Evolutionary conservation across 2,797 vertebrate species (phyloP).

Genomic region (Merluccius polli): DNA sequence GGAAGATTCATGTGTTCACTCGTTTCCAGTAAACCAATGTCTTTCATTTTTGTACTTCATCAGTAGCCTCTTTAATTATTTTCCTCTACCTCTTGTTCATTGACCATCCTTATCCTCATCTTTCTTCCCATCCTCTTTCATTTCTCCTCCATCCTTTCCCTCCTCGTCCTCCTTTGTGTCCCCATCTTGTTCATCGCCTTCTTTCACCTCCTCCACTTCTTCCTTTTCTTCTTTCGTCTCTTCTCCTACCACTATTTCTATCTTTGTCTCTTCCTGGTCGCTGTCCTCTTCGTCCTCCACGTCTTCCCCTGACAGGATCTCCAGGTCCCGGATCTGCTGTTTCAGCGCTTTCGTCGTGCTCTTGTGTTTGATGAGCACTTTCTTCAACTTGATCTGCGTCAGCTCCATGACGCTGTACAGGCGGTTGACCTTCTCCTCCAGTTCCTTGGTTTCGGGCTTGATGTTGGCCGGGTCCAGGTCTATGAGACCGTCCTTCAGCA

Average conservation of each 20-base stretch:
- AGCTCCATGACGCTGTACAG: slow-evolving; percentile 80
- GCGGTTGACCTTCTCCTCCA: slow-evolving; percentile 83
- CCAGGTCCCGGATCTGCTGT: slow-evolving; percentile 78
- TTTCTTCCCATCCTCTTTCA: not conserved
- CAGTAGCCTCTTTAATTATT: slow-evolving; percentile 4
- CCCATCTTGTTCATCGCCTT: slow-evolving; percentile 4
- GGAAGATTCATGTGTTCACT: not conserved
- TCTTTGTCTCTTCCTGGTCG: slow-evolving; percentile 45
- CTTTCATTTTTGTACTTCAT: not conserved
- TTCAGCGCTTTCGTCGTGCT: slow-evolving; percentile 77
- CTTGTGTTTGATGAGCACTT: slow-evolving; percentile 78
- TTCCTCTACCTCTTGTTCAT: slow-evolving; percentile 6
- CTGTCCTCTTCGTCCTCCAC: slow-evolving; percentile 65
- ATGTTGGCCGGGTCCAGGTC: slow-evolving; percentile 84
- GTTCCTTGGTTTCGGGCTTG: slow-evolving; percentile 81
- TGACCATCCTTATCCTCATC: slow-evolving; percentile 9
- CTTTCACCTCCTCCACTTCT: slow-evolving; percentile 7
- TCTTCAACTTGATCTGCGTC: slow-evolving; percentile 84
- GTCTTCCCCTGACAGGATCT: slow-evolving; percentile 69
- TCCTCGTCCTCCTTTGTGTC: slow-evolving; percentile 6
- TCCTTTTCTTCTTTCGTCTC: slow-evolving; percentile 24
- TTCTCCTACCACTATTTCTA: slow-evolving; percentile 9
- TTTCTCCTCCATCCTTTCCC: slow-evolving; percentile 18
- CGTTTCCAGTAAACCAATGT: not conserved
- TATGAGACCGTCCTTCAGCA: slow-evolving; percentile 90